These are phyloP conservation scores for Calameuta idolon DNA, from an alignment of 2,888 invertebrate species.

Conservation along the genomic window DNA sequence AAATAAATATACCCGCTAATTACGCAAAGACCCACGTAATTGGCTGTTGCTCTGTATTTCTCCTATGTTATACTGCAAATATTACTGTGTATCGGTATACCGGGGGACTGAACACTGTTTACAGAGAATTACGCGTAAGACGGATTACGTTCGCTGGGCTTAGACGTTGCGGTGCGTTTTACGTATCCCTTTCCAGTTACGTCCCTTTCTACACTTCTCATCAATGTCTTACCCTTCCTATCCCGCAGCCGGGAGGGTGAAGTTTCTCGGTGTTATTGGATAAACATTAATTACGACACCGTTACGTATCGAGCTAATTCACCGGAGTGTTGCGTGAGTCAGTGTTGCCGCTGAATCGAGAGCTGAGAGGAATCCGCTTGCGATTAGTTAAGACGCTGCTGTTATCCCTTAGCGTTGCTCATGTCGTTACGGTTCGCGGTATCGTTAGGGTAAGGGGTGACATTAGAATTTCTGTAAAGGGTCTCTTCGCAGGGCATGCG, in stretches of 20 bases:
- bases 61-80: not conserved
- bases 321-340: too few species aligned
- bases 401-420: too few species aligned
- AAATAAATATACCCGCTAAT: not conserved
- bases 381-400: too few species aligned
- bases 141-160: not conserved
- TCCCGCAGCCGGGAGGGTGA: not conserved
- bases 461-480: too few species aligned
- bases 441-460: too few species aligned
- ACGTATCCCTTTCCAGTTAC: not conserved
- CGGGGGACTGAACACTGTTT: not conserved
- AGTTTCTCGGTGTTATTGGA: conserved; percentile 1
- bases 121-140: conserved; percentile 3
- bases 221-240: not conserved
- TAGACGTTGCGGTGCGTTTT: not conserved
- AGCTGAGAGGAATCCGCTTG: too few species aligned
- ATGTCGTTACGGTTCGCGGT: too few species aligned
- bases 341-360: too few species aligned
- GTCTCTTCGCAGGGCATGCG: too few species aligned
- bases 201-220: not conserved
- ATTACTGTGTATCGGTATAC: not conserved
- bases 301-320: not conserved
- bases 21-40: not conserved
- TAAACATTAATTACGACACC: conserved; percentile 6
- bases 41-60: not conserved